phyloP scores from a whole-genome alignment of 2,113 vertebrate species.

The Cichladusa arquata region DNA sequence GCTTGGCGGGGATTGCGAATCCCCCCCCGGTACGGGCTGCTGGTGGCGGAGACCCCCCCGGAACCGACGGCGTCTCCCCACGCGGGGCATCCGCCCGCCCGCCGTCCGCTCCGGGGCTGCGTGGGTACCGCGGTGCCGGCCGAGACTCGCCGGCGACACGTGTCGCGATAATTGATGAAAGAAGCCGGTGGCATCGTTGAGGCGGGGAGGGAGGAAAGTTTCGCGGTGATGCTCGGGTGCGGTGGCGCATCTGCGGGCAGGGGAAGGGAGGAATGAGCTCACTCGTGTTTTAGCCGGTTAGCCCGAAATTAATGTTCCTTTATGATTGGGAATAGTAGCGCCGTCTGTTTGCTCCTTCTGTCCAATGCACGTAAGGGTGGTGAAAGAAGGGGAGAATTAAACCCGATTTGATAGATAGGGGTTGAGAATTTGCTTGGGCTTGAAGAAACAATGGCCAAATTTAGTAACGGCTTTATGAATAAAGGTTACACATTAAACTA shows the following conservation, averaged over 20 bases:
- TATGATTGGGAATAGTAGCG: not conserved
- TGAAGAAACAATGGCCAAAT: not conserved
- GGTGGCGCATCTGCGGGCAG: not conserved
- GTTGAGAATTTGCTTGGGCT: not conserved
- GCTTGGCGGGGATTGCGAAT: constrained; percentile 78
- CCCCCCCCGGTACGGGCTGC: not conserved
- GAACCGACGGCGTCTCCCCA: not conserved
- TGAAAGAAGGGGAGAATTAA: constrained; percentile 15
- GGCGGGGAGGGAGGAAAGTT: constrained; percentile 15
- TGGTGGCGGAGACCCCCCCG: not conserved
- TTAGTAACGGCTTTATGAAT: not conserved
- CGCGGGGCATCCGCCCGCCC: not conserved
- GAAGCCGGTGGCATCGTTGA: not conserved
- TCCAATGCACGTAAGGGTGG: not conserved
- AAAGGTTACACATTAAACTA: not conserved
- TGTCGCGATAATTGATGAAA: constrained; percentile 35
- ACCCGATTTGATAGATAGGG: not conserved
- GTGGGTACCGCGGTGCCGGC: not conserved
- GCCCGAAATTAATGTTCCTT: not conserved
- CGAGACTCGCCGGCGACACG: not conserved
- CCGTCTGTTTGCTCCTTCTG: constrained; percentile 17
- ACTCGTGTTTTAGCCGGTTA: not conserved
- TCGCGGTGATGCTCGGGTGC: not conserved
- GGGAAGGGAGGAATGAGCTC: not conserved
- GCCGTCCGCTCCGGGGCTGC: not conserved